These are phyloP conservation scores for Dryococelus australis DNA, from an alignment of 2,888 invertebrate genomes.

Conservation along the genomic window DNA sequence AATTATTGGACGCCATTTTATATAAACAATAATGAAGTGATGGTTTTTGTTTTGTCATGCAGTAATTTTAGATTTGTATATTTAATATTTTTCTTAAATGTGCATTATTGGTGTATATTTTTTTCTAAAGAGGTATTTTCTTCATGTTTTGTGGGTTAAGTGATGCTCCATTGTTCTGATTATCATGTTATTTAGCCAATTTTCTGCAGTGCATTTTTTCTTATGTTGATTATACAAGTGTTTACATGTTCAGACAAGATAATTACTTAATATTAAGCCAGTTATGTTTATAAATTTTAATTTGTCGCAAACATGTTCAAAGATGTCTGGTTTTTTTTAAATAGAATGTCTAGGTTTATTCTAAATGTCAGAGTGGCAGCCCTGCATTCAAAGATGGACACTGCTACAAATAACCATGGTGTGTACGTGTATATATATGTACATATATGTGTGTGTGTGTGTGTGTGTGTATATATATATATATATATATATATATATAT, in stretches of 20 bases:
- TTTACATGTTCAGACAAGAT: not conserved
- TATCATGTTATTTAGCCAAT: not conserved
- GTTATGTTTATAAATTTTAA: not conserved
- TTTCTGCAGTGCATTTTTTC: not conserved
- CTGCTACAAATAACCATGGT: too few relatives aligned
- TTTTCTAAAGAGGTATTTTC: not conserved
- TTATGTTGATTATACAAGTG: not conserved
- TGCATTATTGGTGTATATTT: too few relatives aligned
- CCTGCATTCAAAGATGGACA: too few relatives aligned
- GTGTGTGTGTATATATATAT: too few relatives aligned
- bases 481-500: too few relatives aligned
- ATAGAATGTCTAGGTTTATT: not conserved
- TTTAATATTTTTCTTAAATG: too few relatives aligned
- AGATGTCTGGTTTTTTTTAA: not conserved
- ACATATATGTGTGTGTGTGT: too few relatives aligned
- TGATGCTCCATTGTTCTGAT: not conserved
- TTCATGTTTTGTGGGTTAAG: not conserved
- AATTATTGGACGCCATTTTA: not conserved
- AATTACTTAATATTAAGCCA: not conserved
- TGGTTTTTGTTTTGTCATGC: not conserved
- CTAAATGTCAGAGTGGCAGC: not conserved
- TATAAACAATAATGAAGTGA: not conserved
- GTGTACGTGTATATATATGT: too few relatives aligned
- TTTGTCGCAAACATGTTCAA: conserved; percentile 1
- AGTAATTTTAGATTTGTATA: too few relatives aligned